Conservation (phyloP, 2,888 invertebrate genomes). For the Nezara viridula region DNA sequence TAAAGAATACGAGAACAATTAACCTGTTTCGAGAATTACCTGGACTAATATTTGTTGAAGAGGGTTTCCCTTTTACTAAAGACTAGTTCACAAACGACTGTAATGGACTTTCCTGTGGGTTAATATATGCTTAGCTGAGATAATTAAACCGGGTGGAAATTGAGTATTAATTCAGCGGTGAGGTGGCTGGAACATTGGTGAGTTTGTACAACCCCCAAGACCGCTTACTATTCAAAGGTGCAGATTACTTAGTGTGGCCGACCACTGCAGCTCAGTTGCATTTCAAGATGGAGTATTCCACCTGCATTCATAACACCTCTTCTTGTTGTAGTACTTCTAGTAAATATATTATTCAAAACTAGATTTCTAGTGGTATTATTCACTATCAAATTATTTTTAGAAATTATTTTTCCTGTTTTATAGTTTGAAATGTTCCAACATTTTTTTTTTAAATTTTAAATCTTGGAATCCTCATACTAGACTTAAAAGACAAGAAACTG, state of each 20-base stretch:
- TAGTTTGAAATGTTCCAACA: no score
- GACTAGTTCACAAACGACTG: background rate
- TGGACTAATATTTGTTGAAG: background rate
- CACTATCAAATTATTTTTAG: no score
- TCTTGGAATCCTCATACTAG: no score
- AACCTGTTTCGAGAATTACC: background rate
- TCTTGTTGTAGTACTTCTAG: no score
- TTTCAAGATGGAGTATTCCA: background rate
- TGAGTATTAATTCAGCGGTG: background rate
- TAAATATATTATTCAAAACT: no score
- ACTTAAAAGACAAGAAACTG: no score
- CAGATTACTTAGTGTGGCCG: background rate
- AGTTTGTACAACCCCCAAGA: background rate
- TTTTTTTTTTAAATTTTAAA: no score
- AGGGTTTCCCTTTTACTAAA: background rate
- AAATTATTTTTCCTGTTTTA: no score
- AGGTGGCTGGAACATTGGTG: background rate
- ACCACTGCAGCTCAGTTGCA: background rate
- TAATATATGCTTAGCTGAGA: background rate
- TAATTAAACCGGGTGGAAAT: background rate
- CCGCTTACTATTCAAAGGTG: background rate
- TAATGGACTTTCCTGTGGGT: background rate
- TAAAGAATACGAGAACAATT: no score
- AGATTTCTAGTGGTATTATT: no score
- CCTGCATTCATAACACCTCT: background rate